A percentile compares a stretch with the other conserved stretches of the same genome.
Evolutionary conservation across 1,140 invertebrate species (phyloP).

Genomic region (Wiebesia pumilae): DNA sequence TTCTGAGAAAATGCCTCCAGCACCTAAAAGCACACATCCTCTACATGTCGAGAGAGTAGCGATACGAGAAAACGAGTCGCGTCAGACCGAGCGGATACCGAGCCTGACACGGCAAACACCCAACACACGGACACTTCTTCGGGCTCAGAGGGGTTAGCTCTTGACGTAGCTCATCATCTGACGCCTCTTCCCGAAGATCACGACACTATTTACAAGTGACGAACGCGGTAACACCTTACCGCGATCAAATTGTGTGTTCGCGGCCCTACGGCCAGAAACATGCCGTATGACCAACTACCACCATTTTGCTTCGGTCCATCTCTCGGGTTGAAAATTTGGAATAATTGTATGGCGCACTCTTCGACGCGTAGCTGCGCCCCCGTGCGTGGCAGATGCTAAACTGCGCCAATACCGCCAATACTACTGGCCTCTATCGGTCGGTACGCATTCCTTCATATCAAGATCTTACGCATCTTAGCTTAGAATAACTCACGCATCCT

Average conservation of each 20-base stretch:
- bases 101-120: neutral
- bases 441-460: too few species aligned
- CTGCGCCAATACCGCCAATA: neutral
- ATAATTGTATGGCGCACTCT: neutral
- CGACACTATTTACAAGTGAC: neutral
- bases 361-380: neutral
- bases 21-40: constrained; percentile 27
- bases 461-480: too few species aligned
- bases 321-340: neutral
- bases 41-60: constrained; percentile 10
- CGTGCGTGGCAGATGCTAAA: neutral
- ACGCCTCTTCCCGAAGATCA: neutral
- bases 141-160: neutral
- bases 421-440: neutral
- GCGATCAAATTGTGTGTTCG: neutral
- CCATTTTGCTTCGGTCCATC: constrained; percentile 24
- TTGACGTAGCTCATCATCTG: neutral
- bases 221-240: neutral
- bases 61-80: neutral
- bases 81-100: neutral
- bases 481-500: too few species aligned
- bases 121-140: too few species aligned
- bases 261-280: constrained; percentile 31
- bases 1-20: neutral
- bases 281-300: constrained; percentile 15